Conservation (phyloP, 2,888 invertebrate genomes). For the Hirtodrosophila histrioides region DNA sequence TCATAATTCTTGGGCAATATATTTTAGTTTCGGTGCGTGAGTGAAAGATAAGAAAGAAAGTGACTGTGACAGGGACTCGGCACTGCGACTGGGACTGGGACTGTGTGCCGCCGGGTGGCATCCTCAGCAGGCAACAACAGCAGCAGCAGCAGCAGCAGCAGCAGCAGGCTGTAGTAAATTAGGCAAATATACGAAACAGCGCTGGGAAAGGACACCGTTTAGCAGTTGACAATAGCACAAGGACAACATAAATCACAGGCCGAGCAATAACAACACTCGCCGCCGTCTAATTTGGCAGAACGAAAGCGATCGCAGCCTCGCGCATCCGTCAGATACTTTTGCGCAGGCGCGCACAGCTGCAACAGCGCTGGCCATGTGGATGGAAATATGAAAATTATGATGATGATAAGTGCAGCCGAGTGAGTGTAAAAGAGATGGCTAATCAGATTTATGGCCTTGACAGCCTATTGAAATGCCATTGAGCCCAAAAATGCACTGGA, state of each 20-base stretch:
- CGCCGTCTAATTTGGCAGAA: constrained; percentile 75
- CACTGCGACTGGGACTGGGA: no score
- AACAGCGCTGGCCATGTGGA: constrained; percentile 34
- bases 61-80: no score
- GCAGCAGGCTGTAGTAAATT: constrained; percentile 40
- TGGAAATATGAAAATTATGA: constrained; percentile 82
- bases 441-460: constrained; percentile 71
- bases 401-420: constrained; percentile 14
- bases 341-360: constrained; percentile 72
- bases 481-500: constrained; percentile 71
- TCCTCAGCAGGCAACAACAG: constrained; percentile 21
- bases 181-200: constrained; percentile 67
- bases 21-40: constrained; percentile 20
- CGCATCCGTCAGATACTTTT: constrained; percentile 64
- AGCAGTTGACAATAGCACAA: constrained; percentile 27
- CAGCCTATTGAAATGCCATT: constrained; percentile 64
- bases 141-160: constrained; percentile 4
- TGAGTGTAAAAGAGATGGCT: constrained; percentile 18
- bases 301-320: constrained; percentile 55
- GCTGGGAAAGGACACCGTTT: constrained; percentile 24
- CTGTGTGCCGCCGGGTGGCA: constrained; percentile 23
- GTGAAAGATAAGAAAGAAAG: constrained; percentile 46
- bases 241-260: constrained; percentile 63
- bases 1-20: constrained; percentile 58
- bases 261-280: constrained; percentile 25